phyloP scores from a whole-genome alignment of 2,113 vertebrate genomes.

The Brienomyrus brachyistius region DNA sequence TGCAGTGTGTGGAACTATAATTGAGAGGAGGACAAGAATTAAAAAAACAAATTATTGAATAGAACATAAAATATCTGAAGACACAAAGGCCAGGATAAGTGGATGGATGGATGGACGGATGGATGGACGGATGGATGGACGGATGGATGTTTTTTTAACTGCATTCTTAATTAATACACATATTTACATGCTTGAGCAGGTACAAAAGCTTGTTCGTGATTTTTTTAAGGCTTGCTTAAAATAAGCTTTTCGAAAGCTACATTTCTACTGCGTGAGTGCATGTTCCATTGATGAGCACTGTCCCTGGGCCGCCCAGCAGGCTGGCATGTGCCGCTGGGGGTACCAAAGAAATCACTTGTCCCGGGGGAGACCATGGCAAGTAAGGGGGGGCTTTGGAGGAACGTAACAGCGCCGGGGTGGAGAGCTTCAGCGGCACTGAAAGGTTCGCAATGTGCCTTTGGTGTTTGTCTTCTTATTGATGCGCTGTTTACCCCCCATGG shows the following conservation, averaged over 20 bases:
- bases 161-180: background rate
- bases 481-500: background rate
- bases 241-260: background rate
- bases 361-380: background rate
- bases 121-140: background rate
- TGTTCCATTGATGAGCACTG: background rate
- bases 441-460: background rate
- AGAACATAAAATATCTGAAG: background rate
- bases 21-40: background rate
- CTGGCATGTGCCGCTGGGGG: background rate
- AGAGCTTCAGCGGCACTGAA: background rate
- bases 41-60: background rate
- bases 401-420: background rate
- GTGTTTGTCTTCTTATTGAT: background rate
- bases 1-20: background rate
- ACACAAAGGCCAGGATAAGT: background rate
- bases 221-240: background rate
- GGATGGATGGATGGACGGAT: background rate
- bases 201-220: background rate
- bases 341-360: background rate
- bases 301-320: background rate
- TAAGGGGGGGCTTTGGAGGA: background rate
- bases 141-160: background rate
- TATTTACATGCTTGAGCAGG: background rate
- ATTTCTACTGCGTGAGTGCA: background rate